phyloP scores from a whole-genome alignment of 2,113 vertebrate species.

The Stegostoma tigrinum region DNA sequence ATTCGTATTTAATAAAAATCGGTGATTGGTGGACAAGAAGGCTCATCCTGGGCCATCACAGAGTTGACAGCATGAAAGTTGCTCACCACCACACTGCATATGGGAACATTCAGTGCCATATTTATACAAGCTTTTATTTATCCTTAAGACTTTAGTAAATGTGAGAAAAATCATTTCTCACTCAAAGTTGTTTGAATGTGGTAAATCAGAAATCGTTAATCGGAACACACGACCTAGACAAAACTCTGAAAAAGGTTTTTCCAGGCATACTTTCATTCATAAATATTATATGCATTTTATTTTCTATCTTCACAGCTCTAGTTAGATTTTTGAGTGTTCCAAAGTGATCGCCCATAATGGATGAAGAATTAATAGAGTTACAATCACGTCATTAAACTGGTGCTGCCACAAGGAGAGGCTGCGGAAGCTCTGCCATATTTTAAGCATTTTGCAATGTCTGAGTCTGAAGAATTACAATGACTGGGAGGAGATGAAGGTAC shows the following conservation, averaged over 20 bases:
- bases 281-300: background rate
- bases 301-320: background rate
- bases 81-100: too few species aligned
- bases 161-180: background rate
- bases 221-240: background rate
- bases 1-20: too few species aligned
- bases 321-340: background rate
- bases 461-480: background rate
- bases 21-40: too few species aligned
- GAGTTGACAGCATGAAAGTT: too few species aligned
- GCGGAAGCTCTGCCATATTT: background rate
- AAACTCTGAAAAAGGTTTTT: background rate
- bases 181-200: background rate
- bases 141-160: background rate
- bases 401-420: background rate
- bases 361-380: background rate
- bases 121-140: background rate
- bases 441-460: background rate
- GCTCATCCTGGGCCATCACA: too few species aligned
- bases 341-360: background rate
- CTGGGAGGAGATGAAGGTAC: background rate
- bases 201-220: background rate
- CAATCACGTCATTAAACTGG: background rate
- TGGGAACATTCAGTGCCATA: background rate
- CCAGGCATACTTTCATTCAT: background rate